Evolutionary conservation across 1,140 invertebrate species (phyloP), one percentile per base, ranked within the genome.

Genomic region (Magallana gigas): DNA sequence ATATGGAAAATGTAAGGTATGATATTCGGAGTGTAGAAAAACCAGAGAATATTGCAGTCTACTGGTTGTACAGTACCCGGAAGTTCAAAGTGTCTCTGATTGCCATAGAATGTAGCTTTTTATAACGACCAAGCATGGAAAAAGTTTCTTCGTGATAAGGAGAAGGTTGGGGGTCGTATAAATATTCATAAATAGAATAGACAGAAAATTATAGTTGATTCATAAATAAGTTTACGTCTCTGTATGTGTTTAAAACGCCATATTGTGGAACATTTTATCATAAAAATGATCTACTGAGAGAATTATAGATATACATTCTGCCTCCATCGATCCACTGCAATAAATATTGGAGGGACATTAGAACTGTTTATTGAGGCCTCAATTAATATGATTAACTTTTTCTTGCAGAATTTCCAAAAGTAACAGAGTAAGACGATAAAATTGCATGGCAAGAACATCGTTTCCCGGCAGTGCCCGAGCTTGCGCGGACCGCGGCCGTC

Each of bases 301-400:
- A 76, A 76, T 29, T 29, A 29, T 76, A 29, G 23, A 29, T 11
- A 14, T 12, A 36, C 29, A 7, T 76, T 29, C 23, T 76, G 68
- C 18, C 23, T 36, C 68, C 11, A 76, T 76, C 23, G 23, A 76
- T 76, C 68, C 68, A 48, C 36, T 29, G 8, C 68, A 36, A 76
- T 29, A 23, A 18, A 64, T n/a, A 64, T 64, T 23, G 12, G 23
- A 18, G 11, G 12, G 68, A 76, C 68, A 29, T 29, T 29, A 76
- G 23, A 29, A 76, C 23, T 29, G 4, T 76, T 76, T 76, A 76
- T 36, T 76, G 68, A 76, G 8, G 36, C 68, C 68, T 76, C 18
- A 76, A 76, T 76, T 76, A 36, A 76, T 76, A 76, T 76, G 11
- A 76, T 76, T 76, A 76, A 29, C 23, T 23, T 76, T 76, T 36